Evolutionary conservation across 2,888 invertebrate species (phyloP).

Genomic region (Pyrochroa serraticornis): DNA sequence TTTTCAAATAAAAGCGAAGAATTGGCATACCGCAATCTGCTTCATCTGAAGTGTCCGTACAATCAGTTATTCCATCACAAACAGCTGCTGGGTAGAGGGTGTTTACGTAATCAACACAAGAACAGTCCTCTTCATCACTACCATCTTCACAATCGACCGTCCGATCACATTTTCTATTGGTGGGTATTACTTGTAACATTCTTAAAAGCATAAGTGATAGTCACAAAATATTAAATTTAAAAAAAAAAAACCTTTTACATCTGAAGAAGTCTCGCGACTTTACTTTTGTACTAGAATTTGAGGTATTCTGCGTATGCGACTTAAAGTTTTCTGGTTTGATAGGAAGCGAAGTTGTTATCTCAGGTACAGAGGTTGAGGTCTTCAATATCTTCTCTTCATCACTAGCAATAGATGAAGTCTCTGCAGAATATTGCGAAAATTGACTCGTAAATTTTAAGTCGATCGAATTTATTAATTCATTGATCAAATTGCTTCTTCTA

Average conservation of each 20-base stretch:
- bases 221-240: neutral
- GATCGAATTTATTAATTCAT: neutral
- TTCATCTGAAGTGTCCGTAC: constrained; percentile 78
- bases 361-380: too few relatives aligned
- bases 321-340: too few relatives aligned
- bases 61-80: constrained; percentile 79
- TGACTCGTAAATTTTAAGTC: neutral
- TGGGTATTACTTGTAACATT: constrained; percentile 69
- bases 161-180: constrained; percentile 69
- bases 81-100: constrained; percentile 63
- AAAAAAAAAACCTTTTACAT: constrained; percentile 8
- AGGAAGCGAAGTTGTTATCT: too few relatives aligned
- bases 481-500: constrained; percentile 25
- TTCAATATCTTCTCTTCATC: neutral
- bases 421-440: neutral
- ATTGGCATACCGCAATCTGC: constrained; percentile 68
- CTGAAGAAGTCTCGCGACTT: neutral
- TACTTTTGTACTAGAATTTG: neutral
- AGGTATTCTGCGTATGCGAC: too few relatives aligned
- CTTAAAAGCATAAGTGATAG: constrained; percentile 56
- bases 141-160: constrained; percentile 81
- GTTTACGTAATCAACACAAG: constrained; percentile 72
- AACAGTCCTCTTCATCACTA: constrained; percentile 76
- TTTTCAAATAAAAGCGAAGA: neutral
- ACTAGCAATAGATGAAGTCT: neutral